Base-by-base conservation (phyloP, 2,113 vertebrate species). In the Xiphias gladius region DNA sequence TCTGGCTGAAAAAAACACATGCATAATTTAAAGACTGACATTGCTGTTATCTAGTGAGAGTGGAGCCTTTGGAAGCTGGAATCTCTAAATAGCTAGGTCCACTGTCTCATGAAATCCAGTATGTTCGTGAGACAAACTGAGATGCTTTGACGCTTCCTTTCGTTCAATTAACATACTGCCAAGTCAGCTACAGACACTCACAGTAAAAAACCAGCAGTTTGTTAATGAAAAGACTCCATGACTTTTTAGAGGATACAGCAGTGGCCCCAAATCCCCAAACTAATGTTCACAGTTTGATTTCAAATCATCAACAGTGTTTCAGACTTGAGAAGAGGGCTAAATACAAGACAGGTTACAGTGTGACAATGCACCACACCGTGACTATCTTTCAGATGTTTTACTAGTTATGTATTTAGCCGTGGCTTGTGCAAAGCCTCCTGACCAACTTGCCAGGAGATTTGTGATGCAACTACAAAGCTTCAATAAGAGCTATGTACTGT, bases 191-290 rank as follows among this genome's bases (percentile, higher is more conserved):
- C 46, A 48, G 46, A 48, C 16, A 54, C 50, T 12, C 24, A 55
- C 10, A 19, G 9, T n/a, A 10, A 24, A 32, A 48, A 52, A 46
- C n/a, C 48, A 19, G 73, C 39, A 52, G 37, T 50, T 67, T 71
- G 77, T 72, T 67, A 24, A 76, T 65, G 43, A 50, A 80, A 83
- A 73, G 19, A 14, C 20, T 30, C 48, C 10, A 43, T 78, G 0
- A 28, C 39, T 12, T 48, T 43, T 58, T 2, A 12, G 4, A 70
- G 32, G 14, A 54, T 5, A 39, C 22, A 58, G 39, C 48, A 61
- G 8, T n/a, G n/a, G n/a, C n/a, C n/a, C n/a, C 28, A n/a, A 32
- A 46, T 72, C 28, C 37, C 46, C 7, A 66, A 41, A 65, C 4
- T 30, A 30, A 66, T 76, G 41, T 59, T 57, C 13, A 7, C 19